Evolutionary conservation across 2,888 invertebrate genomes (phyloP).

Genomic region (Lamproptera curius): DNA sequence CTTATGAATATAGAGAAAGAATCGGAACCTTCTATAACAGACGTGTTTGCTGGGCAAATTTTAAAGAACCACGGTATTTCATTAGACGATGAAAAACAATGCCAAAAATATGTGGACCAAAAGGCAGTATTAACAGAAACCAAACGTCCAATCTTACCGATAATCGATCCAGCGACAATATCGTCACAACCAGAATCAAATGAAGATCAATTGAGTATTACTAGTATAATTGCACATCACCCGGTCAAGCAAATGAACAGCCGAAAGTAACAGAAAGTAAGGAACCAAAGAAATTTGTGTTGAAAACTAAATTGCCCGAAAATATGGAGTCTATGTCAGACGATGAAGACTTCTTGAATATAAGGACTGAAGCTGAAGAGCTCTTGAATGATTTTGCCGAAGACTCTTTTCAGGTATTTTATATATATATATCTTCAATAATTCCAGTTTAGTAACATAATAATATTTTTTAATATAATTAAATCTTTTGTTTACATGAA

Average conservation of each 20-base stretch:
- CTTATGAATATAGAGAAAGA: constrained; percentile 70
- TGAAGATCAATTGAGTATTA: constrained; percentile 47
- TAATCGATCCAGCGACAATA: constrained; percentile 67
- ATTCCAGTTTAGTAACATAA: no score
- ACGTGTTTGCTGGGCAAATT: constrained; percentile 81
- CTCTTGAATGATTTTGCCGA: constrained; percentile 73
- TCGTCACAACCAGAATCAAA: constrained; percentile 34
- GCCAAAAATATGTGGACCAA: constrained; percentile 43
- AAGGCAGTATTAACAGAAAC: constrained; percentile 43
- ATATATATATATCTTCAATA: neutral
- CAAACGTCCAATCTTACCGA: constrained; percentile 59
- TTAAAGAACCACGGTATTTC: constrained; percentile 70
- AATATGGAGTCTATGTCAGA: constrained; percentile 78
- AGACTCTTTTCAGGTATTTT: constrained; percentile 62
- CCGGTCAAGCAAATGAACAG: no score
- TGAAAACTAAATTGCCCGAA: constrained; percentile 63
- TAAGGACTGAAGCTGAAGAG: constrained; percentile 80
- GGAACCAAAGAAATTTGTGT: constrained; percentile 63
- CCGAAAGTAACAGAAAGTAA: constrained; percentile 40
- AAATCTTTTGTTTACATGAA: no score
- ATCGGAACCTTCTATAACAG: constrained; percentile 78
- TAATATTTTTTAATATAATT: no score
- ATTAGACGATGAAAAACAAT: constrained; percentile 38
- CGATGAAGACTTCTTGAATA: constrained; percentile 82
- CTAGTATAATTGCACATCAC: constrained; percentile 58